Percentiles rank a stretch among this genome's conserved stretches.
Conservation (phyloP, 2,113 vertebrate species). For the Crotalus horridus region DNA sequence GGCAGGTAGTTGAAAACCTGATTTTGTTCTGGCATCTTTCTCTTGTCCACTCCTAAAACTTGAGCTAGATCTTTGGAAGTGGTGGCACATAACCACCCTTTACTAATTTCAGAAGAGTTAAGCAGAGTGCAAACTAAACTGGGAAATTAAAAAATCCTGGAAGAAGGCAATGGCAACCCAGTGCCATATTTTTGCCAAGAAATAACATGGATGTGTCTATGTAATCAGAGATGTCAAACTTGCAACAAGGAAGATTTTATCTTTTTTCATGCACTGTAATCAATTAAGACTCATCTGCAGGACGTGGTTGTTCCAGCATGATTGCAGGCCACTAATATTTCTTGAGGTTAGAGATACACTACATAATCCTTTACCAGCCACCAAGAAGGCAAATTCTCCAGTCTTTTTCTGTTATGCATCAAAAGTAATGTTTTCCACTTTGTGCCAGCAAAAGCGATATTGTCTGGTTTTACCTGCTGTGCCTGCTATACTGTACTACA, state of each 20-base stretch:
- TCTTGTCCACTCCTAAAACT: neutral
- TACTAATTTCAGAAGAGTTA: neutral
- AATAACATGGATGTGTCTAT: neutral
- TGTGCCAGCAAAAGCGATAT: neutral
- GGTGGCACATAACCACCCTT: neutral
- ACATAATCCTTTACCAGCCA: neutral
- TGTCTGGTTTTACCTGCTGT: neutral
- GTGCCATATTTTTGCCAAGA: neutral
- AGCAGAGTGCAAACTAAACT: neutral
- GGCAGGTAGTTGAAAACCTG: neutral
- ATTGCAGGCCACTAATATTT: neutral
- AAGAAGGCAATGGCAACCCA: neutral
- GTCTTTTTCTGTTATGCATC: neutral
- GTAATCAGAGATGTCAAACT: neutral
- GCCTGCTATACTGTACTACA: neutral
- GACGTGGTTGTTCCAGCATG: neutral
- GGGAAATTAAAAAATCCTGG: neutral
- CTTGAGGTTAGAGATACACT: neutral
- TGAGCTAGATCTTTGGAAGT: neutral
- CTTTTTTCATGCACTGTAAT: neutral
- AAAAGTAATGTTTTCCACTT: neutral
- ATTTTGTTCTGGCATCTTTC: neutral
- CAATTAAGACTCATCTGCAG: neutral
- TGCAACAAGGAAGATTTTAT: neutral
- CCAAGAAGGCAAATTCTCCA: neutral